Percentiles rank a stretch among this genome's conserved stretches.
Evolutionary conservation across 2,888 invertebrate species (phyloP).

Genomic region (Rhabditoides inermis): DNA sequence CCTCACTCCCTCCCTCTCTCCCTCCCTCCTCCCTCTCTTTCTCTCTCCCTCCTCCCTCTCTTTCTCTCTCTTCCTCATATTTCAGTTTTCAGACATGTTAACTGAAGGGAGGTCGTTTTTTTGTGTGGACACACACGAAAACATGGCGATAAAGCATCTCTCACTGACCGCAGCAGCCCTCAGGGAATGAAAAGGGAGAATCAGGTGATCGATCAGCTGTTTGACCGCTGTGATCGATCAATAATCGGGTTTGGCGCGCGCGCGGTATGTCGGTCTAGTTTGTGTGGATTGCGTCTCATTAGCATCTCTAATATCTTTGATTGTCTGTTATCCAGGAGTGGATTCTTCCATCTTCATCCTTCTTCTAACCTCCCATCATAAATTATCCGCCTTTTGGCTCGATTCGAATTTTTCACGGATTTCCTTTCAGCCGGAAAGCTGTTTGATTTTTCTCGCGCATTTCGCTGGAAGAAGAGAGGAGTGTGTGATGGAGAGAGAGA

Average conservation of each 20-base stretch:
- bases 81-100: neutral
- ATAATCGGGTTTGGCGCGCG: too few species aligned
- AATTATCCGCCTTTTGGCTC: neutral
- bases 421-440: neutral
- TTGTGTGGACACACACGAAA: neutral
- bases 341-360: too few species aligned
- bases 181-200: too few species aligned
- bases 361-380: neutral
- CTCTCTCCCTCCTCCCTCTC: conserved; percentile 2
- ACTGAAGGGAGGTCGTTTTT: conserved; percentile 1
- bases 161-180: too few species aligned
- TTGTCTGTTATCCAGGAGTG: too few species aligned
- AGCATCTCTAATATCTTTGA: too few species aligned
- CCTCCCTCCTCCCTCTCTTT: neutral
- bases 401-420: neutral
- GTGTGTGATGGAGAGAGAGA: neutral
- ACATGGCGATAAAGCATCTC: neutral
- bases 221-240: too few species aligned
- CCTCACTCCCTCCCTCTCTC: neutral
- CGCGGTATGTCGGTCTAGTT: too few species aligned
- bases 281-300: too few species aligned
- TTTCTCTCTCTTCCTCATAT: conserved; percentile 1
- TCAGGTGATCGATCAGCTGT: too few species aligned
- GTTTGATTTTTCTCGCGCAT: neutral
- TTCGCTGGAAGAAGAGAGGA: neutral